Evolutionary conservation across 2,113 vertebrate genomes (phyloP).

Genomic region (Syrrhaptes paradoxus): DNA sequence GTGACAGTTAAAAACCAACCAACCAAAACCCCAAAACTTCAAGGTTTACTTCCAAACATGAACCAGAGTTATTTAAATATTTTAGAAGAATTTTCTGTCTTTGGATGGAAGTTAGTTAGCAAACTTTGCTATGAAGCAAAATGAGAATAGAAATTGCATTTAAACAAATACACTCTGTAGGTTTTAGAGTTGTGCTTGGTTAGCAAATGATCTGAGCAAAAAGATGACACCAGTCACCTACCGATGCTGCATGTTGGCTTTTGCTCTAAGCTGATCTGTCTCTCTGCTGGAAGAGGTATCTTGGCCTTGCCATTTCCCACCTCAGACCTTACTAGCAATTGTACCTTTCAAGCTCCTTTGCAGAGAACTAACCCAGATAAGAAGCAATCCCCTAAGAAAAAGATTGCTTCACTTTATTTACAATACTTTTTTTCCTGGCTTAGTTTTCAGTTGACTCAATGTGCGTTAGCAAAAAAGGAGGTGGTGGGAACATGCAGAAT

Average conservation of each 20-base stretch:
- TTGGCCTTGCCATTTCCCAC: neutral
- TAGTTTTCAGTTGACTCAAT: neutral
- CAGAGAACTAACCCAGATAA: neutral
- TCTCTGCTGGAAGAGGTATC: neutral
- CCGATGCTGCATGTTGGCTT: neutral
- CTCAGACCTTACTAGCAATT: neutral
- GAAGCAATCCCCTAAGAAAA: neutral
- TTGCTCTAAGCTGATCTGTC: neutral
- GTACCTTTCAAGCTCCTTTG: neutral
- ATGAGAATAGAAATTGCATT: neutral
- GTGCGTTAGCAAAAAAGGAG: neutral
- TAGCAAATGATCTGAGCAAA: neutral
- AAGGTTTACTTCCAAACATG: neutral
- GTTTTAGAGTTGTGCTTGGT: neutral
- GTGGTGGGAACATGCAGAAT: neutral
- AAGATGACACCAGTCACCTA: neutral
- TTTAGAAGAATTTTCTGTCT: neutral
- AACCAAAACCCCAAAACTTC: neutral
- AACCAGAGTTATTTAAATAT: neutral
- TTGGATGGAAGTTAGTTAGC: neutral
- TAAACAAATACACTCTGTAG: neutral
- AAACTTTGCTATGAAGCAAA: neutral
- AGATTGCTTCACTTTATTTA: neutral
- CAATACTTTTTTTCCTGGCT: neutral
- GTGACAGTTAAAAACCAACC: neutral